These are phyloP conservation scores for Lepidonotus clava DNA, from an alignment of 2,888 invertebrate species.

Conservation along the genomic window DNA sequence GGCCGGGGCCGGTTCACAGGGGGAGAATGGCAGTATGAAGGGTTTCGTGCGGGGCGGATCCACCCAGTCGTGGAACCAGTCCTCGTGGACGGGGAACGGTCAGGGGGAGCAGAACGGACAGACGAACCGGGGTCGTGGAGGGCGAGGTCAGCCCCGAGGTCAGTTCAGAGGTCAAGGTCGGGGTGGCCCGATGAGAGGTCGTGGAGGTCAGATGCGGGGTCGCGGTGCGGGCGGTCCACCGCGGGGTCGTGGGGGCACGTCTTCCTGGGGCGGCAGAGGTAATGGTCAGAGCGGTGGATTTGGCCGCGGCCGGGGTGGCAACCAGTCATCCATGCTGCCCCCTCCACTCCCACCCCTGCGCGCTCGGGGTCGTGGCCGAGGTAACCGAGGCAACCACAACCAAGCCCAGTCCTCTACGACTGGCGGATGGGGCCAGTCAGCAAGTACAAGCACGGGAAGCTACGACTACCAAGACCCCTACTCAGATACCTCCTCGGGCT, in stretches of 20 bases:
- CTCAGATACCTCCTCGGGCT: not conserved
- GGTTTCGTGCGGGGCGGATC: not conserved
- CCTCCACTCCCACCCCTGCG: not conserved
- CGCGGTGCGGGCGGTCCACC: not conserved
- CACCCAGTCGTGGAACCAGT: not conserved
- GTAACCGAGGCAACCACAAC: not conserved
- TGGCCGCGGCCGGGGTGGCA: not conserved
- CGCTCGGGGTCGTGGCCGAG: not conserved
- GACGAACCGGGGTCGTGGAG: not conserved
- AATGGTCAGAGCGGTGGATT: not conserved
- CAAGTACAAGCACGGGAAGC: not conserved
- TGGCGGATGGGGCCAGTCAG: not conserved
- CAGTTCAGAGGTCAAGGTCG: not conserved
- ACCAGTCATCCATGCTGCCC: not conserved
- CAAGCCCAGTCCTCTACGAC: not conserved
- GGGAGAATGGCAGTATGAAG: not conserved
- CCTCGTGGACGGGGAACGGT: not conserved
- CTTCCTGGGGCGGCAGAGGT: not conserved
- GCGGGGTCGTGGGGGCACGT: not conserved
- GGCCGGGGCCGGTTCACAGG: not conserved
- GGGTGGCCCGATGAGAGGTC: not conserved
- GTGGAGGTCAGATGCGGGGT: not conserved
- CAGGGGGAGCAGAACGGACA: not conserved
- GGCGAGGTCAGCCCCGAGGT: not conserved
- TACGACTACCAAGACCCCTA: conserved; percentile 31